Base-by-base conservation (phyloP, 1,140 invertebrate species). In the Drosophila trapezifrons region DNA sequence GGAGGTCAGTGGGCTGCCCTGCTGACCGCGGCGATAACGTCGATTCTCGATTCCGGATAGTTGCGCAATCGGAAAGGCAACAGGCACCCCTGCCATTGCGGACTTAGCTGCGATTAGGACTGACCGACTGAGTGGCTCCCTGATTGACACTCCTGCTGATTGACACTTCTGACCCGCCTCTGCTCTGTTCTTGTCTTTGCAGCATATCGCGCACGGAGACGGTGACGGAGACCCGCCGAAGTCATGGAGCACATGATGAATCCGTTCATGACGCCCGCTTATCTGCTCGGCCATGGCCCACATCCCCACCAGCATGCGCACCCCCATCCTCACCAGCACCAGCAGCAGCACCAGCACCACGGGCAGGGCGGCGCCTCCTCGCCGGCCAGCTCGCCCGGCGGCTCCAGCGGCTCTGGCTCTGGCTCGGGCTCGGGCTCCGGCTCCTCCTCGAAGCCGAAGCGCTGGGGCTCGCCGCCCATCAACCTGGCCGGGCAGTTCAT, bases 401-500 rank as follows among this genome's bases (percentile, higher is more conserved):
- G 60, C 18, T 63, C 65, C 46, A 52, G 45, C 32, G 65, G 71
- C n/a, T 45, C 54, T 0, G 47, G 29, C 5, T 63, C 66, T 0
- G 63, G 49, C 10, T 52, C 38, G 0, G 45, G 22, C 2, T 65
- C 69, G 0, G 43, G 42, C 2, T 29, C 60, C 0, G 47, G 22
- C 15, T 47, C 58, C 15, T 47, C 71, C 22, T 32, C 60, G 2
- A 91, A 92, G 42, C 91, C 82, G 1, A 91, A 91, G 27, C 89
- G 91, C 32, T 92, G 91, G 91, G 91, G 91, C 35, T 92, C 94
- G 0, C 92, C 95, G 64, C 98, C 98, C 0, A 94, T 97, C 18
- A 97, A 97, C 65, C 93, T 98, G 56, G 97, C 97, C 4, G 96
- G 96, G 2, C 96, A 97, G 78, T 96, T 97, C 85, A 97, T 98